Conservation (phyloP, 1,140 invertebrate species). For the Diuraphis noxia region DNA sequence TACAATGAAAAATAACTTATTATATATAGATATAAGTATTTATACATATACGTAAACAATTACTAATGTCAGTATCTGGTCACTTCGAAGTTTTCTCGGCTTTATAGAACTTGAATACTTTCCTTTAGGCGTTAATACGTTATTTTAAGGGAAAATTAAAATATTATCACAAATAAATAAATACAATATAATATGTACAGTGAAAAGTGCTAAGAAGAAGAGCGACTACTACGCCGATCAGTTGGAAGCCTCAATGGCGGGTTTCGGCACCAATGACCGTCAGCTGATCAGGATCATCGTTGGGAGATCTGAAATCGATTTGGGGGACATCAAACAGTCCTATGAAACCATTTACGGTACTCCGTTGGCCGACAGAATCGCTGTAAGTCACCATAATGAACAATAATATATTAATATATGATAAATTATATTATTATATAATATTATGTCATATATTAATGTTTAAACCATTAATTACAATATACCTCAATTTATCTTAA, state of each 20-base stretch:
- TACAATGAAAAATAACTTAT: too few relatives aligned
- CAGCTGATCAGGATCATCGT: conserved; percentile 85
- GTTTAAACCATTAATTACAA: not conserved
- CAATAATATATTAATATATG: not conserved
- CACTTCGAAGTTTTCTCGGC: not conserved
- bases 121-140: not conserved
- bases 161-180: not conserved
- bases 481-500: not conserved
- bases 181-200: conserved; percentile 59
- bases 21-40: too few relatives aligned
- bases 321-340: conserved; percentile 80
- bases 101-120: not conserved
- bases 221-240: conserved; percentile 86
- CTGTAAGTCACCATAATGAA: conserved; percentile 55
- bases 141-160: not conserved
- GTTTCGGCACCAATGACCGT: conserved; percentile 81
- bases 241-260: conserved; percentile 85
- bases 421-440: not conserved
- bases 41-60: not conserved
- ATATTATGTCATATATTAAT: too few relatives aligned
- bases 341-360: conserved; percentile 80
- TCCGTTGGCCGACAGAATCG: conserved; percentile 75
- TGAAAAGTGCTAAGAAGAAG: conserved; percentile 81
- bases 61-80: not conserved
- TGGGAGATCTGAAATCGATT: conserved; percentile 83